Conservation (phyloP, 1,140 invertebrate species). For the Microplitis demolitor region DNA sequence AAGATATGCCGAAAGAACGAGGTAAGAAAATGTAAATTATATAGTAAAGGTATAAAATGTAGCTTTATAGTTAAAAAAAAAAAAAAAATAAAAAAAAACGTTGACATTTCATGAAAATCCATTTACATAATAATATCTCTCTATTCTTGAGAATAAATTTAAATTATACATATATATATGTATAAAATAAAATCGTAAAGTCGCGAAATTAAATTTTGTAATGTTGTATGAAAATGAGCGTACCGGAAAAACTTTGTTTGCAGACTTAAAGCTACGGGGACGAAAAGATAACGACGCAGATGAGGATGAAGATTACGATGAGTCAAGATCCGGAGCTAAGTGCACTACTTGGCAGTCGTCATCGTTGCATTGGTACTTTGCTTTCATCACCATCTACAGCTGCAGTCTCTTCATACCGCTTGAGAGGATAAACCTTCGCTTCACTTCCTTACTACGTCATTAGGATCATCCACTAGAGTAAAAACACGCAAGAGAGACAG, state of each 20-base stretch:
- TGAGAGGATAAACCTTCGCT: slow-evolving; percentile 42
- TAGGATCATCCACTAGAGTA: neutral
- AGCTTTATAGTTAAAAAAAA: neutral
- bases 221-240: neutral
- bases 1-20: slow-evolving; percentile 56
- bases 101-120: slow-evolving; percentile 24
- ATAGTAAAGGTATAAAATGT: neutral
- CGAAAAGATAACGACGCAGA: slow-evolving; percentile 47
- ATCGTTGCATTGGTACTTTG: slow-evolving; percentile 40
- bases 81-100: slow-evolving; percentile 12
- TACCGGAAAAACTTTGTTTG: slow-evolving; percentile 27
- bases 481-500: too few relatives aligned
- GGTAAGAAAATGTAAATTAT: slow-evolving; percentile 39
- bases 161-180: neutral
- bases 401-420: slow-evolving; percentile 47
- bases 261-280: slow-evolving; percentile 52
- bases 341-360: slow-evolving; percentile 37
- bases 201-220: neutral
- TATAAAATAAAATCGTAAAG: neutral
- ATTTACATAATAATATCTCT: slow-evolving; percentile 18
- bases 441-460: neutral
- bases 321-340: slow-evolving; percentile 36
- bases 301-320: slow-evolving; percentile 50
- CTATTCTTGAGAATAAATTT: neutral
- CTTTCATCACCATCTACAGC: slow-evolving; percentile 48